Percentiles rank a stretch among this genome's conserved stretches.
These are phyloP conservation scores for Aphaenogaster ashmeadi DNA, from an alignment of 1,140 invertebrate species.

Conservation along the genomic window DNA sequence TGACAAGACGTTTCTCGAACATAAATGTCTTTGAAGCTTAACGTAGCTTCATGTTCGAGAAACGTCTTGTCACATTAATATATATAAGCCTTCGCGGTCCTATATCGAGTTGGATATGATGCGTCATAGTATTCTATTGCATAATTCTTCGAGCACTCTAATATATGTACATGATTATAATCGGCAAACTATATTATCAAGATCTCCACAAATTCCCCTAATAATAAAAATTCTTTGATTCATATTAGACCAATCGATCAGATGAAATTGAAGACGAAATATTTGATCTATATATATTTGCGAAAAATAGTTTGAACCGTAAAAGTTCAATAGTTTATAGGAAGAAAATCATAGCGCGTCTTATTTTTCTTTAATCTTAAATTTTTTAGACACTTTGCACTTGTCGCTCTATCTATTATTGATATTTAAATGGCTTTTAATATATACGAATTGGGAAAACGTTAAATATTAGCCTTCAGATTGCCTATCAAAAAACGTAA, in stretches of 20 bases:
- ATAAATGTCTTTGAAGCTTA: background rate
- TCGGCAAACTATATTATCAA: too few species aligned
- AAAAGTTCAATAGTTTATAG: too few species aligned
- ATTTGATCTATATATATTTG: too few species aligned
- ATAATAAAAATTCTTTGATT: too few species aligned
- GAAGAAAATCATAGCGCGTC: too few species aligned
- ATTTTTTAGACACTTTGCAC: background rate
- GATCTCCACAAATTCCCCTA: too few species aligned
- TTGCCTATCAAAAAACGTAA: background rate
- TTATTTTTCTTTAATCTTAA: background rate
- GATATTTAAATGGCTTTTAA: background rate
- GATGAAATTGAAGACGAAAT: too few species aligned
- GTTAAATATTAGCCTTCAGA: background rate
- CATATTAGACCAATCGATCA: too few species aligned
- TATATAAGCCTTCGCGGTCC: background rate
- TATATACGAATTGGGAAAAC: background rate
- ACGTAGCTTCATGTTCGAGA: too few species aligned
- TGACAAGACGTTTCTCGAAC: background rate
- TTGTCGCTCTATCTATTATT: background rate
- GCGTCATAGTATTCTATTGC: background rate
- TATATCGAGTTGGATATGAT: background rate
- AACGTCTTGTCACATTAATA: background rate
- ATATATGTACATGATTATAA: too few species aligned
- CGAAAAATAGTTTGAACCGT: too few species aligned
- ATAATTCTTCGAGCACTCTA: too few species aligned